Base-by-base conservation (phyloP, 2,113 vertebrate genomes). In the Spea multiplicata region DNA sequence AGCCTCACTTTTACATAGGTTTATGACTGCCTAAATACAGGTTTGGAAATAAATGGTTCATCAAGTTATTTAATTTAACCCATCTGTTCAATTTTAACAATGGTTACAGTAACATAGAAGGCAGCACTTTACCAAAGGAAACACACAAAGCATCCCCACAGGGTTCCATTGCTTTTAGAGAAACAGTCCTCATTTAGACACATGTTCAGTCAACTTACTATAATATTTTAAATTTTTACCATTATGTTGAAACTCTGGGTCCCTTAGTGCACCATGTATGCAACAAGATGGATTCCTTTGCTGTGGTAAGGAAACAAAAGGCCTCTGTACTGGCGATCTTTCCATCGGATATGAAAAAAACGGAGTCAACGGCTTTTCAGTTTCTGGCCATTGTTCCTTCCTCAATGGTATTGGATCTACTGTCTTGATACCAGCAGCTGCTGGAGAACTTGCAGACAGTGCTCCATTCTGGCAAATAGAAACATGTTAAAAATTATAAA, bases 211-310 rank as follows among this genome's bases (percentile, higher is more conserved):
- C 30, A 30, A 30, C 30, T 2, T 30, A 30, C 30, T 30, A 30
- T 30, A 30, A 30, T 30, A 30, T 30, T 30, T 30, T 30, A 30
- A 30, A 59, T 59, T 64, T 81, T 49, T 84, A 96, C 94, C 90
- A 69, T 94, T 95, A 85, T 96, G 95, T 83, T 95, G 95, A 87
- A 96, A 96, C 82, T 96, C 94, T 52, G 94, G 90, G 84, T 95
- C 84, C 80, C 91, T 92, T 16, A 95, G 88, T 44, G 84, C 86
- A n/a, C 95, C 95, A 52, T 93, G 92, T 87, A 95, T 95, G 47
- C 89, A 89, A 82, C 87, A 80, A 65, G 84, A 88, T 57, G 86
- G 84, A 71, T 70, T 83, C 88, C 88, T 88, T 57, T 66, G 88
- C 16, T 82, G 83, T 2, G 73, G 0, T 72, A 71, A 1, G 4